Percentiles rank a stretch among this genome's conserved stretches.
Evolutionary conservation across 1,140 invertebrate genomes (phyloP).

Genomic region (Notospermus geniculatus): DNA sequence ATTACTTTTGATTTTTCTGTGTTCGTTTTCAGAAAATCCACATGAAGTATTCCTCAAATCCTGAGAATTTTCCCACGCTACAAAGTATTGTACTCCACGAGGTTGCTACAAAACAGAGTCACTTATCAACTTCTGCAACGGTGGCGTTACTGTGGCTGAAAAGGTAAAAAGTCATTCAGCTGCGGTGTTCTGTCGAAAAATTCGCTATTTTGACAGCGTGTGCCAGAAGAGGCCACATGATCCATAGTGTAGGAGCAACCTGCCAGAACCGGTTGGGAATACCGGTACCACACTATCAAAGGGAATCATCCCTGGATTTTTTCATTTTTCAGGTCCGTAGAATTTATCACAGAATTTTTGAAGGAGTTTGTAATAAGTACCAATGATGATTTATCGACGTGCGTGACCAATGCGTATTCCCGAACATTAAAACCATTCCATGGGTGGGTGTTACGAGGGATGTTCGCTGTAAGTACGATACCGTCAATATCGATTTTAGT

Average conservation of each 20-base stretch:
- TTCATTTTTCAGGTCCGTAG: slow-evolving; percentile 45
- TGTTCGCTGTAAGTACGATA: slow-evolving; percentile 48
- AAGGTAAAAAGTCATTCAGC: slow-evolving; percentile 33
- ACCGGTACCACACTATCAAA: too few relatives aligned
- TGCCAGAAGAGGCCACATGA: too few relatives aligned
- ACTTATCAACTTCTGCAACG: slow-evolving; percentile 48
- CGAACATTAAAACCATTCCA: slow-evolving; percentile 51
- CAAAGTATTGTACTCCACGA: slow-evolving; percentile 52
- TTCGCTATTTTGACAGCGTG: neutral
- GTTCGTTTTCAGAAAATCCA: slow-evolving; percentile 52
- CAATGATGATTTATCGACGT: slow-evolving; percentile 34
- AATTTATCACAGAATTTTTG: slow-evolving; percentile 50
- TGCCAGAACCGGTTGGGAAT: too few relatives aligned
- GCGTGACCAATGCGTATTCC: slow-evolving; percentile 43
- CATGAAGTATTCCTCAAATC: slow-evolving; percentile 45
- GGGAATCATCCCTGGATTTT: too few relatives aligned
- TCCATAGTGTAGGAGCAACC: too few relatives aligned
- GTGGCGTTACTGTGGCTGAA: slow-evolving; percentile 54
- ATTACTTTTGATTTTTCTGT: too few relatives aligned
- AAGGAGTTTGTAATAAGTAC: slow-evolving; percentile 35
- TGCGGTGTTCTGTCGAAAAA: neutral
- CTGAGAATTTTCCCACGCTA: slow-evolving; percentile 37
- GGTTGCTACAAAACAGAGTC: slow-evolving; percentile 36
- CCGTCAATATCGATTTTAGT: too few relatives aligned
- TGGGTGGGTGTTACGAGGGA: slow-evolving; percentile 52